A percentile compares a stretch with the other conserved stretches of the same genome.
Conservation (phyloP, 2,888 invertebrate species). For the Chironomus tentans region DNA sequence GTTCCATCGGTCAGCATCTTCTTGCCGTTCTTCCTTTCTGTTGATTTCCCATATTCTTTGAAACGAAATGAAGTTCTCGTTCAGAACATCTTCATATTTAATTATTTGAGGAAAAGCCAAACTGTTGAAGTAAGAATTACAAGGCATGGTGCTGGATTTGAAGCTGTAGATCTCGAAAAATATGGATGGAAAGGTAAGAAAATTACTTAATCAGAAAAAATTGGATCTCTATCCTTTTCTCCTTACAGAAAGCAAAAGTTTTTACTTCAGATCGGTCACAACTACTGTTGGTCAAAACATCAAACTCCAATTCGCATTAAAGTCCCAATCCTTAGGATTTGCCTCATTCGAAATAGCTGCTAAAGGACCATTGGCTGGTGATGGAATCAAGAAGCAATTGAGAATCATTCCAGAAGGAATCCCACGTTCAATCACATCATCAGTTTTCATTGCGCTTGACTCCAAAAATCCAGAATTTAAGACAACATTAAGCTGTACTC, state of each 20-base stretch:
- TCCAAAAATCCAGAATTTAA: background rate
- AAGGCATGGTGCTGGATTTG: background rate
- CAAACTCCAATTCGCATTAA: background rate
- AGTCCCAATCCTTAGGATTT: background rate
- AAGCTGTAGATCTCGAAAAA: background rate
- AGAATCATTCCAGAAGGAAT: slow-evolving; percentile 10
- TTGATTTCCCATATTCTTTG: background rate
- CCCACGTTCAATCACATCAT: background rate
- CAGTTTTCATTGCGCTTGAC: background rate
- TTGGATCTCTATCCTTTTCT: background rate
- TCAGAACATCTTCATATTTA: background rate
- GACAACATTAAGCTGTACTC: background rate
- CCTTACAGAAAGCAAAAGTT: background rate
- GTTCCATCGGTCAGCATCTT: background rate
- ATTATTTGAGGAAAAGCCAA: background rate
- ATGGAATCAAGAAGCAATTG: background rate
- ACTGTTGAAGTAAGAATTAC: background rate
- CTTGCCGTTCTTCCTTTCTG: background rate
- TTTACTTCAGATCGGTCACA: background rate
- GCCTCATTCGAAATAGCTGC: background rate
- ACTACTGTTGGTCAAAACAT: background rate
- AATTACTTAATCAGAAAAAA: background rate
- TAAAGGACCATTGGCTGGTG: slow-evolving; percentile 5
- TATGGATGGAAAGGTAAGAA: background rate
- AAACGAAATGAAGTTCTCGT: background rate